Base-by-base conservation (phyloP, 2,113 vertebrate species). In the Phrynosoma platyrhinos region DNA sequence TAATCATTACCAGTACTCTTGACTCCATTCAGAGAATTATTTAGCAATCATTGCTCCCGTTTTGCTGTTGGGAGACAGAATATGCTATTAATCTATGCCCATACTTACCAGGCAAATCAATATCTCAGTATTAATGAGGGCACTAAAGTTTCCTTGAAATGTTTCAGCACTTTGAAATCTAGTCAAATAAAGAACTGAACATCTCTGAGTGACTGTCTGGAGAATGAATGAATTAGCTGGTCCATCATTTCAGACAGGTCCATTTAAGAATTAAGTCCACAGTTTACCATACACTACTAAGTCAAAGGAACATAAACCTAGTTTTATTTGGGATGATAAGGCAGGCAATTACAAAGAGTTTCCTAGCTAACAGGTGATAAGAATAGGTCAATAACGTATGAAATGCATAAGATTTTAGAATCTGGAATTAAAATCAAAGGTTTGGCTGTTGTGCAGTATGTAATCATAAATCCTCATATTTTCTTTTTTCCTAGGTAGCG, bases 341-440 rank as follows among this genome's bases (percentile, higher is more conserved):
- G 76, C 76, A 79, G 77, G 21, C 9, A 27, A 23, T 79, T 30
- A n/a, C 53, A 55, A 79, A 79, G 47, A 79, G n/a, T 55, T 13
- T 79, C 52, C 18, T 12, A 13, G 9, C 27, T 72, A 8, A 66
- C 8, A 20, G 27, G 40, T 66, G 16, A 40, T 27, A 68, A 78
- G 58, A 47, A 85, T n/a, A 32, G 0, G 3, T 52, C 47, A 69
- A 36, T 71, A 7, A 8, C 79, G 32, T 30, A 53, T 55, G 30
- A n/a, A 30, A 40, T 47, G 23, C 9, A 30, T 18, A 85, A 18
- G 12, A 23, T 9, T 84, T 62, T 9, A 0, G 18, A 53, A 0
- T 9, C 55, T 0, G 0, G 2, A 30, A 47, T 12, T 25, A n/a
- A 9, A 47, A 69, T 47, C 0, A 7, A 9, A 79, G 76, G 13